A percentile compares a stretch with the other conserved stretches of the same genome.
phyloP scores from a whole-genome alignment of 2,888 invertebrate species.

The Xestobium rufovillosum region DNA sequence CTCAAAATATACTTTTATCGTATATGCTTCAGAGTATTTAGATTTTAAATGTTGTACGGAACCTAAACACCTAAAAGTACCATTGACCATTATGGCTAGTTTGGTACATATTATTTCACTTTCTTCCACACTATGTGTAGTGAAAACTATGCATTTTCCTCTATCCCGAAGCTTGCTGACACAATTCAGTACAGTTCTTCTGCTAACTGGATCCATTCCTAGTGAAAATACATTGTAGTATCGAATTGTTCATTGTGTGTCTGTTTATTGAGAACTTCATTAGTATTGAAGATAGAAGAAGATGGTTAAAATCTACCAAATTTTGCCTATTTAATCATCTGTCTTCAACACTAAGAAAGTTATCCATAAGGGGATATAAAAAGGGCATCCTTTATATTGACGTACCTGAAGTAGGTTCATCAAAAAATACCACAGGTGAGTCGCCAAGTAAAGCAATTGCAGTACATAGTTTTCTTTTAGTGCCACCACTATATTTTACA shows the following conservation, averaged over 20 bases:
- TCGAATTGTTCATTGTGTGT: neutral
- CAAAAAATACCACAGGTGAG: slow-evolving; percentile 48
- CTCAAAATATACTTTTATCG: slow-evolving; percentile 38
- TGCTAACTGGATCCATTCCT: slow-evolving; percentile 75
- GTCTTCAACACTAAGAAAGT: no score
- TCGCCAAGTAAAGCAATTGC: slow-evolving; percentile 50
- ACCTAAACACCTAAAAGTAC: slow-evolving; percentile 70
- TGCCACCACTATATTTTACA: slow-evolving; percentile 46
- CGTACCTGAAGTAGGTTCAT: slow-evolving; percentile 49
- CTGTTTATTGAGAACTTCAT: neutral
- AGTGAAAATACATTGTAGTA: slow-evolving; percentile 22
- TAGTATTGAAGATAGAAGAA: no score
- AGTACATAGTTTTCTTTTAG: slow-evolving; percentile 50
- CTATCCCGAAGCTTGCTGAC: slow-evolving; percentile 59
- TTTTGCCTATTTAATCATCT: no score
- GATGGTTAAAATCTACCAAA: neutral
- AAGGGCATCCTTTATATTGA: no score
- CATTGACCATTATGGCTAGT: slow-evolving; percentile 81
- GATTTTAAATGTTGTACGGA: slow-evolving; percentile 75
- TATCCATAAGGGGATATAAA: no score
- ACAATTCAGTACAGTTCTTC: slow-evolving; percentile 73
- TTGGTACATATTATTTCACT: slow-evolving; percentile 78
- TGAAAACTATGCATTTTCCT: slow-evolving; percentile 70
- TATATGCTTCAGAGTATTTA: slow-evolving; percentile 61
- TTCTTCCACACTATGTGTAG: slow-evolving; percentile 84